A percentile compares a stretch with the other conserved stretches of the same genome.
Evolutionary conservation across 2,888 invertebrate genomes (phyloP).

Genomic region (Parelbella ahira): DNA sequence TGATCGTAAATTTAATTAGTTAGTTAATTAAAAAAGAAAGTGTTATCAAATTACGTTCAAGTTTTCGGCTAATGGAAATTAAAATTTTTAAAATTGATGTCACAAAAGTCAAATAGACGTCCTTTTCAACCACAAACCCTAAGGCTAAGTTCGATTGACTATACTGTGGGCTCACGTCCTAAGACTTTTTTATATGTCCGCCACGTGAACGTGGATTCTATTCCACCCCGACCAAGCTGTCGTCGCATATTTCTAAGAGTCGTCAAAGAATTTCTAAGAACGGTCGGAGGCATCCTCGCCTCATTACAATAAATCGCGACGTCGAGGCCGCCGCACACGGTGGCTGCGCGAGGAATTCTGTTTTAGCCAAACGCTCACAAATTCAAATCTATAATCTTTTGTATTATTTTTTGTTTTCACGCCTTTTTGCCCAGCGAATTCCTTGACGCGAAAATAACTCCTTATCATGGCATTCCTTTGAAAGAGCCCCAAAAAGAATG

Average conservation of each 20-base stretch:
- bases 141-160: too few relatives aligned
- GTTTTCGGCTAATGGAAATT: too few relatives aligned
- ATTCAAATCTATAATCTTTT: slow-evolving; percentile 77
- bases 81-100: too few relatives aligned
- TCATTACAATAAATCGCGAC: slow-evolving; percentile 76
- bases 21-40: too few relatives aligned
- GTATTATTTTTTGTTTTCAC: slow-evolving; percentile 79
- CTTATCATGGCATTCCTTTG: slow-evolving; percentile 77
- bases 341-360: slow-evolving; percentile 77
- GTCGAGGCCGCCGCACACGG: slow-evolving; percentile 79
- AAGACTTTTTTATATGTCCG: too few relatives aligned
- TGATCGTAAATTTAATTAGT: too few relatives aligned
- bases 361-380: slow-evolving; percentile 79
- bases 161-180: too few relatives aligned
- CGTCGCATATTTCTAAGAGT: slow-evolving; percentile 63
- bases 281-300: slow-evolving; percentile 58
- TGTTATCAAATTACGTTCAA: too few relatives aligned
- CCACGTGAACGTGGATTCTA: slow-evolving; percentile 38
- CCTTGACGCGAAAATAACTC: slow-evolving; percentile 77
- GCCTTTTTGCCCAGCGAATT: slow-evolving; percentile 77
- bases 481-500: slow-evolving; percentile 71
- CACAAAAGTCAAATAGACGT: too few relatives aligned
- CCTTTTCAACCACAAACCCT: too few relatives aligned
- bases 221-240: slow-evolving; percentile 30
- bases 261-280: slow-evolving; percentile 68